A percentile compares a stretch with the other conserved stretches of the same genome.
These are phyloP conservation scores for Lagocephalus sceleratus DNA, from an alignment of 2,797 vertebrate species.

Conservation along the genomic window DNA sequence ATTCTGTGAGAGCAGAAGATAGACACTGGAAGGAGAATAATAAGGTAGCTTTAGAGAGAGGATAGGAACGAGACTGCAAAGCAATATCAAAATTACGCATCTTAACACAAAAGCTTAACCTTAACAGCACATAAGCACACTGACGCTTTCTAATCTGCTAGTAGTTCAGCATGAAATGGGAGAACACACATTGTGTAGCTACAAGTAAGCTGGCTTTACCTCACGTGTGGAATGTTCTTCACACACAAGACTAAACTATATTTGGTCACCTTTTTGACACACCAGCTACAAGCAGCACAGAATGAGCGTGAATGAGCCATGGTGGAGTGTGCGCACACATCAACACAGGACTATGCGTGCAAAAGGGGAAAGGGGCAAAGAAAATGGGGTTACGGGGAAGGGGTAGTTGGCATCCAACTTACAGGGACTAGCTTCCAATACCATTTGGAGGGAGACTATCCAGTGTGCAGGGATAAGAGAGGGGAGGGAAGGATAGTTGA, in stretches of 20 bases:
- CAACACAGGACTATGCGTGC: constrained; percentile 76
- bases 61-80: constrained; percentile 49
- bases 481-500: constrained; percentile 83
- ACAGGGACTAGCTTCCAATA: constrained; percentile 99
- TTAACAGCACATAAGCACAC: constrained; percentile 27
- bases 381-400: constrained; percentile 45
- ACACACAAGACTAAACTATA: constrained; percentile 10
- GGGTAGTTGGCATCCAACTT: constrained; percentile 84
- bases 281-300: constrained; percentile 57
- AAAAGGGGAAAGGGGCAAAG: constrained; percentile 38
- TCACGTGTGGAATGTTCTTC: constrained; percentile 35
- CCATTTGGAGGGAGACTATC: constrained; percentile 99
- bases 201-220: constrained; percentile 27
- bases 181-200: constrained; percentile 37
- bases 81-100: constrained; percentile 52
- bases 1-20: constrained; percentile 32
- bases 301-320: constrained; percentile 68
- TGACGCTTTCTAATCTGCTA: constrained; percentile 32
- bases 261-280: constrained; percentile 41
- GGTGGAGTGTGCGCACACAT: constrained; percentile 65
- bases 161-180: constrained; percentile 62
- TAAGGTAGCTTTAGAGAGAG: constrained; percentile 59
- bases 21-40: constrained; percentile 39
- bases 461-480: constrained; percentile 89
- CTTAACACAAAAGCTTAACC: constrained; percentile 27